phyloP scores from a whole-genome alignment of 2,888 invertebrate species.

The Eupithecia inturbata region DNA sequence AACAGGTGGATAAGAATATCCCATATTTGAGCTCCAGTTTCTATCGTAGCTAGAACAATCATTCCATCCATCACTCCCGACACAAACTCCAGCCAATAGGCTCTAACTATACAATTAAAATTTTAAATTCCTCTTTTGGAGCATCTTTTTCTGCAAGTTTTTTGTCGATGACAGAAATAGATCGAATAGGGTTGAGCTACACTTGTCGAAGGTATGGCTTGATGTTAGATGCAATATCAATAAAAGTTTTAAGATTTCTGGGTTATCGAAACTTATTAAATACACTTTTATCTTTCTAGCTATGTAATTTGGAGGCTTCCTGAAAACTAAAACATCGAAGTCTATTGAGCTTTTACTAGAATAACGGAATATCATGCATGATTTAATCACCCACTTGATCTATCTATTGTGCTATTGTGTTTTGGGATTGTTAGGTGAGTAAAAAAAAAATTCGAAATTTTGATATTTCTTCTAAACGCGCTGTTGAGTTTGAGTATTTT shows the following conservation, averaged over 20 bases:
- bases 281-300: not conserved
- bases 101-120: constrained; percentile 63
- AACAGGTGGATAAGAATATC: constrained; percentile 1
- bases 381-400: not conserved
- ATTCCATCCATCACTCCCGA: constrained; percentile 51
- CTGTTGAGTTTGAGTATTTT: too few species aligned
- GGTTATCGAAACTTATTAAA: not conserved
- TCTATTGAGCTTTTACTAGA: not conserved
- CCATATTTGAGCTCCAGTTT: constrained; percentile 34
- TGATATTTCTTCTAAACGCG: too few species aligned
- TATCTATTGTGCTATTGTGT: not conserved
- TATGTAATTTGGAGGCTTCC: not conserved
- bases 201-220: constrained; percentile 14
- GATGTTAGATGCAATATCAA: not conserved
- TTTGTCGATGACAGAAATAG: constrained; percentile 61
- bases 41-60: constrained; percentile 48
- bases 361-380: not conserved
- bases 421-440: too few species aligned
- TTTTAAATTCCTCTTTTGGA: constrained; percentile 63
- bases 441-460: too few species aligned
- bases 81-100: constrained; percentile 44
- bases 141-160: constrained; percentile 59
- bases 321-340: not conserved
- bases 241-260: not conserved
- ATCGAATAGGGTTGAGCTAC: constrained; percentile 40